These are phyloP conservation scores for Gobio occitaniae DNA, from an alignment of 2,797 vertebrate species.

Conservation along the genomic window DNA sequence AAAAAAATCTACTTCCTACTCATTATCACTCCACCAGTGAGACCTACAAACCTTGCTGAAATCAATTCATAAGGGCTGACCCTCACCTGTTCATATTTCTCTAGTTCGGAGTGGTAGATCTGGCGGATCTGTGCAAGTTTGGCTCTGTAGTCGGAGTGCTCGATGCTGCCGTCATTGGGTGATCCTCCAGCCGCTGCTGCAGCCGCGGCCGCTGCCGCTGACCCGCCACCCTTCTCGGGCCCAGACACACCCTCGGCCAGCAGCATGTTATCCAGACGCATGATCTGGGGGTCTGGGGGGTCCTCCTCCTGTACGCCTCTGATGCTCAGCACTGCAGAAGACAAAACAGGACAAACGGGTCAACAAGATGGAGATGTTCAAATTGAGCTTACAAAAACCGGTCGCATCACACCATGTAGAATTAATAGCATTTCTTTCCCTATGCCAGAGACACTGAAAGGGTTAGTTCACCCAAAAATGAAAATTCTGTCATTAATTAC, in stretches of 20 bases:
- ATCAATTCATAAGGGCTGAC: slow-evolving; percentile 4
- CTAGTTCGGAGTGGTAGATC: slow-evolving; percentile 93
- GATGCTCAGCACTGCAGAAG: slow-evolving; percentile 84
- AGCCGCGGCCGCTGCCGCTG: slow-evolving; percentile 82
- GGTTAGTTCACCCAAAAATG: too few relatives aligned
- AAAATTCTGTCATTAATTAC: too few relatives aligned
- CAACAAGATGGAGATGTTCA: slow-evolving; percentile 47
- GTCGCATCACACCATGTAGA: slow-evolving; percentile 20
- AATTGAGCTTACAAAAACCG: slow-evolving; percentile 38
- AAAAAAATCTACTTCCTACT: background rate
- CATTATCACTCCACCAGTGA: background rate
- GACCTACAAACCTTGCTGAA: too few relatives aligned
- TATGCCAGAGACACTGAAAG: background rate
- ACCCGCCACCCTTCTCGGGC: slow-evolving; percentile 87
- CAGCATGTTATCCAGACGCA: slow-evolving; percentile 92
- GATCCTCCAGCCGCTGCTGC: slow-evolving; percentile 88
- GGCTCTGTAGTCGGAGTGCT: slow-evolving; percentile 93
- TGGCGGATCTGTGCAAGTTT: slow-evolving; percentile 92
- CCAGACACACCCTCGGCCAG: slow-evolving; percentile 90
- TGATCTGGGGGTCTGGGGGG: slow-evolving; percentile 88
- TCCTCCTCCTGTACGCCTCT: slow-evolving; percentile 88
- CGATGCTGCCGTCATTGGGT: slow-evolving; percentile 89
- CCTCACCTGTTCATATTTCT: slow-evolving; percentile 93
- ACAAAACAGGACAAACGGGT: slow-evolving; percentile 15
- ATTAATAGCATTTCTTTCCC: slow-evolving; percentile 57